Base-by-base conservation (phyloP, 2,797 vertebrate genomes). In the Enteromius thamalakanensis region DNA sequence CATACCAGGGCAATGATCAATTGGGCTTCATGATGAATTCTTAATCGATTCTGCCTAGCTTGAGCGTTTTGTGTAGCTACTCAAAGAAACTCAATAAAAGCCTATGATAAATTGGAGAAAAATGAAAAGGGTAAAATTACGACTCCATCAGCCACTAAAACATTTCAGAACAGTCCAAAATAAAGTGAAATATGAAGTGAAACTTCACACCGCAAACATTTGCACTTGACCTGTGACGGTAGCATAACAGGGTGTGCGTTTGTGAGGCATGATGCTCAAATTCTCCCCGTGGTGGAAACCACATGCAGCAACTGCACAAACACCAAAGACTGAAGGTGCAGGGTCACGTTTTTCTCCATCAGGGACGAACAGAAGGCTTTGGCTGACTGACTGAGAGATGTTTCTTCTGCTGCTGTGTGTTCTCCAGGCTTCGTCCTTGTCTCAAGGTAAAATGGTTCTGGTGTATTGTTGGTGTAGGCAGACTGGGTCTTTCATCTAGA, bases 261-360 rank as follows among this genome's bases (percentile, higher is more conserved):
- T 82, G 14, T 79, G 71, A 64, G 55, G 71, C 45, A 34, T 26
- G 21, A 55, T 71, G 76, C 83, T 78, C 26, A 0, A 37, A 72
- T 51, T 79, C 71, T 21, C 78, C 67, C 26, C 23, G 47, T 51
- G 85, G 68, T 81, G 88, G 86, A 90, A 91, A 90, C 90, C 90
- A 89, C 90, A 88, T 69, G 74, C 58, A 89, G 88, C 88, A 87
- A 81, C 62, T 60, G 80, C 85, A 83, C 87, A 88, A 79, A 85
- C 72, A 80, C 42, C 62, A 76, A 40, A 83, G 53, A 15, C 67
- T 70, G 79, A 80, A 80, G 65, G 72, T 81, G 53, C 76, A 82
- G 79, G 90, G 84, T 84, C 85, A 81, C 72, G 74, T 19, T 21
- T 49, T 32, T 81, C 82, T 80, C 72, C 51, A 10, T 80, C 47